Evolutionary conservation across 2,113 vertebrate species (phyloP).

Genomic region (Sceloporus tristichus): DNA sequence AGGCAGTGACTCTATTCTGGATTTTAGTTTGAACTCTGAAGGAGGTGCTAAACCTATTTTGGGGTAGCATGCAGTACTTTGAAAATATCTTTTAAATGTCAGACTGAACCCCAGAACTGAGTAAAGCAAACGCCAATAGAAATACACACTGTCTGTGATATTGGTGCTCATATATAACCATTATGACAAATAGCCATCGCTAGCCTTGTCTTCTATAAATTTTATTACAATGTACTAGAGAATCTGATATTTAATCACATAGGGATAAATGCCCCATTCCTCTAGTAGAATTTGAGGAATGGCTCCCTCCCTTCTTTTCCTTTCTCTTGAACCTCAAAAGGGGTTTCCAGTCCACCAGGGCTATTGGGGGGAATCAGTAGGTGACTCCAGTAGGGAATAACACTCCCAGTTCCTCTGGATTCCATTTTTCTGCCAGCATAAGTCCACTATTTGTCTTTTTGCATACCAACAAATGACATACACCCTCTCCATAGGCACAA

Average conservation of each 20-base stretch:
- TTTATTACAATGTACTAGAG: not conserved
- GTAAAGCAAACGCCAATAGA: not conserved
- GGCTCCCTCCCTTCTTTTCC: not conserved
- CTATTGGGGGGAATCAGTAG: not conserved
- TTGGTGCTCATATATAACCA: too few species aligned
- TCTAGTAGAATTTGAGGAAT: not conserved
- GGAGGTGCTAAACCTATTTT: too few species aligned
- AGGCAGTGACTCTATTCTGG: too few species aligned
- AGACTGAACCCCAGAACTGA: too few species aligned
- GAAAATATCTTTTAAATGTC: too few species aligned
- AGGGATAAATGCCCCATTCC: not conserved
- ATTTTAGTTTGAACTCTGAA: too few species aligned
- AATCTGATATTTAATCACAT: slow-evolving; percentile 11
- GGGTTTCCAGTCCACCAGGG: not conserved
- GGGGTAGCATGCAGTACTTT: too few species aligned
- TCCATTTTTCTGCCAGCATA: not conserved
- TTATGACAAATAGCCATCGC: not conserved
- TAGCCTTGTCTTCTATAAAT: not conserved
- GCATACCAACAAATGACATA: not conserved
- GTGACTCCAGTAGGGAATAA: not conserved
- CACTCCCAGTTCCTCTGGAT: not conserved
- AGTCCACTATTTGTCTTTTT: not conserved
- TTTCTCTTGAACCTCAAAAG: not conserved
- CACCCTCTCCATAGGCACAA: not conserved
- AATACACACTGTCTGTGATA: not conserved